These are phyloP conservation scores for Troides oblongomaculatus DNA, from an alignment of 2,888 invertebrate genomes.

Conservation along the genomic window DNA sequence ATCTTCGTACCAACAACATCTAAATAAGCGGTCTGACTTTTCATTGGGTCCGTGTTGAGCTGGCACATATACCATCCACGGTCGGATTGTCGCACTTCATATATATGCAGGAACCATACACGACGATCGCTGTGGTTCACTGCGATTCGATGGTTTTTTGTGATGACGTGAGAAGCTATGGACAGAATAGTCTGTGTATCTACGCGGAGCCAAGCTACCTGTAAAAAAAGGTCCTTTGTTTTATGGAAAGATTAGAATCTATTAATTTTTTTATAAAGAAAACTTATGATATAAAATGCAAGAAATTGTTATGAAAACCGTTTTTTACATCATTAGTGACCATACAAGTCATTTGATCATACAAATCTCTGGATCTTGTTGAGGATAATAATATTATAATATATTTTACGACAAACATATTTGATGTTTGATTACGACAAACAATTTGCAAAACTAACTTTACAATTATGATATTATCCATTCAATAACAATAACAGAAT, in stretches of 20 bases:
- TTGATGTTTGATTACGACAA: no score
- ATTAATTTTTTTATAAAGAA: no score
- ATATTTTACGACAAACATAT: no score
- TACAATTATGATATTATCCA: no score
- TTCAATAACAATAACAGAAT: no score
- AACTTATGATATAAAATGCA: no score
- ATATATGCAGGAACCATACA: slow-evolving; percentile 92
- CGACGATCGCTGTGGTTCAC: slow-evolving; percentile 91
- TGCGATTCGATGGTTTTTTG: slow-evolving; percentile 92
- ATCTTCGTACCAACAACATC: slow-evolving; percentile 89
- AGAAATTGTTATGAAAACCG: no score
- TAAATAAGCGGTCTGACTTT: slow-evolving; percentile 92
- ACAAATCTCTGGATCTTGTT: no score
- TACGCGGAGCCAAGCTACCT: slow-evolving; percentile 95
- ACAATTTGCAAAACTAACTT: no score
- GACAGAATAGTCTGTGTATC: slow-evolving; percentile 95
- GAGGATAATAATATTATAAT: no score
- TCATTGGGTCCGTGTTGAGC: slow-evolving; percentile 96
- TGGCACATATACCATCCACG: slow-evolving; percentile 96
- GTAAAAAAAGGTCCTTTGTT: background rate
- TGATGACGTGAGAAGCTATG: slow-evolving; percentile 93
- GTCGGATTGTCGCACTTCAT: slow-evolving; percentile 91
- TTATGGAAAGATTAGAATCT: background rate
- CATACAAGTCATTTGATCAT: no score
- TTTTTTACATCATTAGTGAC: no score